A percentile compares a stretch with the other conserved stretches of the same genome.
These are phyloP conservation scores for Cantharis flavilabris DNA, from an alignment of 2,888 invertebrate genomes.

Conservation along the genomic window DNA sequence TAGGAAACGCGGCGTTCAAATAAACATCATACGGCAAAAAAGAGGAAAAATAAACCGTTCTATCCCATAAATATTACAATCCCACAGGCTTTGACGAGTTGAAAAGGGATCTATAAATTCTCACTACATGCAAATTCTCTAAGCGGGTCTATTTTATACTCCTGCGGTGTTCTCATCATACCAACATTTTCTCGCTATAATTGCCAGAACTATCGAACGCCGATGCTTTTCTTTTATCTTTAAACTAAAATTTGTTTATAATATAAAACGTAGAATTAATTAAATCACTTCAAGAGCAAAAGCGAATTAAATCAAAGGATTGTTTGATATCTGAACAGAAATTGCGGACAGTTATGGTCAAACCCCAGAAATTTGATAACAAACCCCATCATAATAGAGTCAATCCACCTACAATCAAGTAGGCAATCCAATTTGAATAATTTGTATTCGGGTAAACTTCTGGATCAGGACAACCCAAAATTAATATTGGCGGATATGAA, in stretches of 20 bases:
- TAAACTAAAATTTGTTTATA: too few relatives aligned
- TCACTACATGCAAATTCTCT: slow-evolving; percentile 24
- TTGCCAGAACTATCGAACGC: slow-evolving; percentile 5
- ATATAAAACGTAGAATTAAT: too few relatives aligned
- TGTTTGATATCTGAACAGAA: slow-evolving; percentile 1
- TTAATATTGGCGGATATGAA: neutral
- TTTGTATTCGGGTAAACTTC: neutral
- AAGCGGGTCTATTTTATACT: slow-evolving; percentile 10
- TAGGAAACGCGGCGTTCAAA: slow-evolving; percentile 1
- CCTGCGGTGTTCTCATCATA: neutral
- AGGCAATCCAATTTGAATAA: neutral
- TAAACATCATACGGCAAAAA: slow-evolving; percentile 8
- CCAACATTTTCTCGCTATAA: slow-evolving; percentile 4
- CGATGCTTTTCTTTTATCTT: too few relatives aligned
- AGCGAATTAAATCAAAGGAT: slow-evolving; percentile 8
- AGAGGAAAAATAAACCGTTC: slow-evolving; percentile 13
- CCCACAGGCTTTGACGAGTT: slow-evolving; percentile 8
- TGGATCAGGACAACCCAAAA: neutral
- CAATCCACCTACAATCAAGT: neutral
- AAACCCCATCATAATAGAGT: neutral
- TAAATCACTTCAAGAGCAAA: neutral
- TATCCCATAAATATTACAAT: slow-evolving; percentile 11
- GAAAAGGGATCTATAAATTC: slow-evolving; percentile 20
- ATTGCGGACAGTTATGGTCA: neutral
- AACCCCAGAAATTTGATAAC: slow-evolving; percentile 11